Conservation (phyloP, 2,113 vertebrate species). For the Spilogale gracilis region DNA sequence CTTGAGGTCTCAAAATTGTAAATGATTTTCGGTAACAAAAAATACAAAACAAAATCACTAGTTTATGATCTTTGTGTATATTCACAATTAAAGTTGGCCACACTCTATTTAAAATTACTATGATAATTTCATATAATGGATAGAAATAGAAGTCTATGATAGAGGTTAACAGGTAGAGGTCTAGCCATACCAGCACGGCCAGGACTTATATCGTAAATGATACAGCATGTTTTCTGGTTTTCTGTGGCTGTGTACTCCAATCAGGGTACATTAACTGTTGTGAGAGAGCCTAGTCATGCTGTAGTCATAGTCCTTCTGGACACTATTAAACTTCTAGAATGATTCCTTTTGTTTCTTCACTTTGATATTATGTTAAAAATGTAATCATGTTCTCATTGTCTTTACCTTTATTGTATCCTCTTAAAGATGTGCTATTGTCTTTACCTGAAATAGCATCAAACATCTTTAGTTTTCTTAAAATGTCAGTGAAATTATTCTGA, state of each 20-base stretch:
- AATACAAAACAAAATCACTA: background rate
- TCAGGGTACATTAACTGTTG: slow-evolving; percentile 66
- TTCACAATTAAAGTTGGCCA: slow-evolving; percentile 45
- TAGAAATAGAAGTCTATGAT: background rate
- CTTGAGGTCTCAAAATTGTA: background rate
- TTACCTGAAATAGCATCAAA: background rate
- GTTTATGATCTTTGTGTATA: slow-evolving; percentile 12
- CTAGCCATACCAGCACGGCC: slow-evolving; percentile 54
- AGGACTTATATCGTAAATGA: slow-evolving; percentile 66
- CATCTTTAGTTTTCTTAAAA: slow-evolving; percentile 11
- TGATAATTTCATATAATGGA: slow-evolving; percentile 23
- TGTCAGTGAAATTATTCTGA: background rate
- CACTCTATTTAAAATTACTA: slow-evolving; percentile 7
- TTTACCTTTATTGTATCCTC: slow-evolving; percentile 25
- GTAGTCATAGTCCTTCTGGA: slow-evolving; percentile 2
- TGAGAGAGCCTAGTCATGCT: slow-evolving; percentile 39
- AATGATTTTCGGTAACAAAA: slow-evolving; percentile 4
- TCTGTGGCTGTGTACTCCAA: slow-evolving; percentile 60
- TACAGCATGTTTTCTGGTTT: slow-evolving; percentile 61
- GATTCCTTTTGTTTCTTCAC: slow-evolving; percentile 60
- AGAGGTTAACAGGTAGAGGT: slow-evolving; percentile 46
- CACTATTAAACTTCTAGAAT: slow-evolving; percentile 35
- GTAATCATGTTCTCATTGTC: background rate
- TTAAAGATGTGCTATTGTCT: background rate
- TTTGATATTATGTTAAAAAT: slow-evolving; percentile 55